Evolutionary conservation across 23 tunicate genomes (phyloP), one percentile per base, ranked within the genome.

Genomic region (Aplidium turbinatum): DNA sequence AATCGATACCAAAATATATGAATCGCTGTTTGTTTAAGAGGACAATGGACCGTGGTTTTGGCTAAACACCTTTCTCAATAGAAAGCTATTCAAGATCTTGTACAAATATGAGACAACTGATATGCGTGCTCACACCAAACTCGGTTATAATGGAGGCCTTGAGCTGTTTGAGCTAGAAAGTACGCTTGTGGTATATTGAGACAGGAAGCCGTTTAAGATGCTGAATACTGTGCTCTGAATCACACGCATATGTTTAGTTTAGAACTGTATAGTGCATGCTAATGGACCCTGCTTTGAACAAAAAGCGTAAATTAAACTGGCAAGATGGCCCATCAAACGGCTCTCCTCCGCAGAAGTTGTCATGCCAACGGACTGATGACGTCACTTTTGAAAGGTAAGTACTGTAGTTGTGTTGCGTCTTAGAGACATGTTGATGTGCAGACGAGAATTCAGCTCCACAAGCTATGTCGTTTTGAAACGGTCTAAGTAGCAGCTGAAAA

Each of bases 321-420:
- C 33, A 70, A 47, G 76, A 27, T 26, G 4, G 9, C 7, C 3
- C 47, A 6, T 16, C 66, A 11, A 22, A 29, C 6, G 67, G 36
- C 5, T 50, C n/a, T 40, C 70, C 81, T 36, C 69, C 81, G 25
- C 33, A 3, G 38, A 58, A 76, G 70, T 55, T 57, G 70, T 33
- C 70, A 27, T 58, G 70, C 70, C 81, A 58, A 57, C 81, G 70
- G 4, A 58, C 25, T 38, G 70, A 60, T 58, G 81, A 76, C 81
- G 81, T 58, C 70, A 26, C 28, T 1, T 4, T 16, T 4, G 42
- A 34, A 11, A 70, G 47, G 76, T 70, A 70, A 70, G 76, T 70
- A 66, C 11, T 38, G 24, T 13, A 42, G 50, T 42, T 42, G 50
- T 42, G 11, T 42, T 42, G 16, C 11, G n/a, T n/a, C n/a, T n/a